A percentile compares a stretch with the other conserved stretches of the same genome.
phyloP scores from a whole-genome alignment of 2,113 vertebrate species.

The Pygoscelis adeliae region DNA sequence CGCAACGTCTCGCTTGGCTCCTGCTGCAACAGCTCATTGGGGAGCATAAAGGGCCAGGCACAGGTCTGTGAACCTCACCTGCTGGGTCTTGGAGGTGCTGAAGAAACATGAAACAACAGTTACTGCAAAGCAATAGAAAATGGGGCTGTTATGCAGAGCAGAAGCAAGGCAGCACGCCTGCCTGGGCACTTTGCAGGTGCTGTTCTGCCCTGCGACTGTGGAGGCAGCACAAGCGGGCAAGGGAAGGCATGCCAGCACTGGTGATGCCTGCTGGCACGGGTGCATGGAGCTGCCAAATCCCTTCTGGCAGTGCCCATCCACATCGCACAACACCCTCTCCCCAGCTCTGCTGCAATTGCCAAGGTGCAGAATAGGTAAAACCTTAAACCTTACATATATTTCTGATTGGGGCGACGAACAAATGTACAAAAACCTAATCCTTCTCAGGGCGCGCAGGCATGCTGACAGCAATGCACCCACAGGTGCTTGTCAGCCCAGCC shows the following conservation, averaged over 20 bases:
- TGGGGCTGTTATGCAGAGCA: neutral
- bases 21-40: neutral
- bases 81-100: neutral
- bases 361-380: neutral
- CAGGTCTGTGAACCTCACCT: neutral
- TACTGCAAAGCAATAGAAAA: neutral
- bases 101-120: neutral
- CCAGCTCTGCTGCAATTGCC: neutral
- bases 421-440: neutral
- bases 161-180: neutral
- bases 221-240: neutral
- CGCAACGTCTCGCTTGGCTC: neutral
- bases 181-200: accelerated
- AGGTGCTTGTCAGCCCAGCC: neutral
- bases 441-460: accelerated
- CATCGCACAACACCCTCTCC: neutral
- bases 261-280: neutral
- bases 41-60: neutral
- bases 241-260: accelerated
- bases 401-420: neutral
- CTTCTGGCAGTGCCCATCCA: neutral
- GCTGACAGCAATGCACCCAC: neutral
- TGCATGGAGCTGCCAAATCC: neutral
- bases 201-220: neutral
- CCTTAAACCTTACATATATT: neutral